These are phyloP conservation scores for Hoplostethus atlanticus DNA, from an alignment of 2,797 vertebrate species.

Conservation along the genomic window DNA sequence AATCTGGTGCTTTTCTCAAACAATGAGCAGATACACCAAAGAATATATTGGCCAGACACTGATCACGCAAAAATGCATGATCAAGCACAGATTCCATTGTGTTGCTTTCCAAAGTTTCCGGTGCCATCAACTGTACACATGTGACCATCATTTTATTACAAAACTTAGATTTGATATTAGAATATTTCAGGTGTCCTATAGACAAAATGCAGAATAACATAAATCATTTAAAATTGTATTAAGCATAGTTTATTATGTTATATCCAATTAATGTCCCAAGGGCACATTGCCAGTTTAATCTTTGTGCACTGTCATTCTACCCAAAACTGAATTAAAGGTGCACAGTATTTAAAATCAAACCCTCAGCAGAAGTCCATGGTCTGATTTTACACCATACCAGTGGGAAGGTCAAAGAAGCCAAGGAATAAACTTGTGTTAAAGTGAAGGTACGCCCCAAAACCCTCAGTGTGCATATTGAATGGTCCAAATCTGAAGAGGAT, in stretches of 20 bases:
- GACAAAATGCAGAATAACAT: no score
- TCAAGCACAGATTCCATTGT: neutral
- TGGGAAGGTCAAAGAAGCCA: neutral
- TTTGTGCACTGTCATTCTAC: no score
- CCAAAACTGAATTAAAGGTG: no score
- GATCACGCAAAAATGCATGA: constrained; percentile 2
- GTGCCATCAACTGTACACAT: no score
- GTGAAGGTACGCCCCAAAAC: neutral
- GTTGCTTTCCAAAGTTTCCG: no score
- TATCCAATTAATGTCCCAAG: no score
- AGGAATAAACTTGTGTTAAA: neutral
- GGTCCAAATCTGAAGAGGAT: neutral
- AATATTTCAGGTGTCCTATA: no score
- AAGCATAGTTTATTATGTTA: no score
- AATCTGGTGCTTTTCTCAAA: constrained; percentile 23
- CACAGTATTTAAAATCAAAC: neutral
- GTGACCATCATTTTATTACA: no score
- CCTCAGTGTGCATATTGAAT: neutral
- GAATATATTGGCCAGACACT: neutral
- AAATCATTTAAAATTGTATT: no score
- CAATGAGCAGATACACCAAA: constrained; percentile 10
- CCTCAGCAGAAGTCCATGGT: neutral
- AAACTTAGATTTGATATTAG: no score
- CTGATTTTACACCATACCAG: neutral
- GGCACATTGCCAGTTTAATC: no score